These are phyloP conservation scores for Sardinella longiceps DNA, from an alignment of 2,797 vertebrate species.

Conservation along the genomic window DNA sequence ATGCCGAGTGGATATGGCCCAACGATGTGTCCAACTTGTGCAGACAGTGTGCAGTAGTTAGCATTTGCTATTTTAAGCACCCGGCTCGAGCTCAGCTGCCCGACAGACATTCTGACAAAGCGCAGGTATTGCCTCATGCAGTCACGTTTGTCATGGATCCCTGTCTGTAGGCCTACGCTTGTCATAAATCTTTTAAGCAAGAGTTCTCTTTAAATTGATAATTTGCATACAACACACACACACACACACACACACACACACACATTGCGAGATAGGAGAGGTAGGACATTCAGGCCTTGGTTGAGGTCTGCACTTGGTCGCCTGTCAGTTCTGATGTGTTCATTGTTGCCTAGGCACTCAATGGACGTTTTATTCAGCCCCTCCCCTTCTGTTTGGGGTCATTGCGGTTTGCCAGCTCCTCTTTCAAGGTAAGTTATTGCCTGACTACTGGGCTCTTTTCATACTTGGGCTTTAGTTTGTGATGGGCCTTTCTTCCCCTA, in stretches of 20 bases:
- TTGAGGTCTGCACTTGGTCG: neutral
- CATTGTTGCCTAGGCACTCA: constrained; percentile 65
- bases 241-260: too few species aligned
- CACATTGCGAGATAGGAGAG: neutral
- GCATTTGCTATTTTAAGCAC: constrained; percentile 16
- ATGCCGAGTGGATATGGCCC: neutral
- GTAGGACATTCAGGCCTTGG: neutral
- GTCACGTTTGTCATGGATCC: neutral
- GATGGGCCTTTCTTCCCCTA: neutral
- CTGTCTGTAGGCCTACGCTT: neutral
- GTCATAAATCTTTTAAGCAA: neutral
- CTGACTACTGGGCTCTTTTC: too few species aligned
- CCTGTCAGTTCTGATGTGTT: neutral
- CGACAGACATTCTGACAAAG: constrained; percentile 14
- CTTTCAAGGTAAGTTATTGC: constrained; percentile 74
- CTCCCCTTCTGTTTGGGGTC: constrained; percentile 61
- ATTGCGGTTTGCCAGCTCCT: constrained; percentile 69
- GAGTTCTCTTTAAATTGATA: neutral
- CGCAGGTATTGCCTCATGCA: neutral
- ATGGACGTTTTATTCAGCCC: constrained; percentile 62
- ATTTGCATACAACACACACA: neutral
- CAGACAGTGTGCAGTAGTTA: neutral
- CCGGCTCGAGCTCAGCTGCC: neutral
- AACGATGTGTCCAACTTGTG: neutral
- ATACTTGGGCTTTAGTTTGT: neutral